Evolutionary conservation across 2,888 invertebrate genomes (phyloP), one percentile per base, ranked within the genome.

Genomic region (Odontothrips loti): DNA sequence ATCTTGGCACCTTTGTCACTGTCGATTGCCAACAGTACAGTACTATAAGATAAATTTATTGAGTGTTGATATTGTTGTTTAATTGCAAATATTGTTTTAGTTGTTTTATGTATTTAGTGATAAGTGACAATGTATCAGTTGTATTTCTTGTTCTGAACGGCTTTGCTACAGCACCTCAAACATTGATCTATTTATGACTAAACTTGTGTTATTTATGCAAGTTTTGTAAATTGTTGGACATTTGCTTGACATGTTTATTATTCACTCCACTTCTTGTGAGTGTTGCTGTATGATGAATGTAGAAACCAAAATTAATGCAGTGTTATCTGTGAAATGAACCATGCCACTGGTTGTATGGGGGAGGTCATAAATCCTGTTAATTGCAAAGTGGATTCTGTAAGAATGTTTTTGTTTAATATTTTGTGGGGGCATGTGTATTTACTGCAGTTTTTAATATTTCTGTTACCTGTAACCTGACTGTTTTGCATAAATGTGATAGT

Each of bases 1-100:
- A 79, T 88, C 89, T 85, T 93, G 93, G 75, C 93, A 93, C 86
- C 79, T 96, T 95, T 87, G 93, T 93, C 27, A 95, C 94, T 9
- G 91, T 94, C 34, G 93, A 94, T 84, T 95, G 95, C 87, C 93
- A 94, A 86, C 93, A 95, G 87, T 95, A 91, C 88, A 91, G 94
- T 81, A 95, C 94, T 80, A 93, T 96, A 85, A 91, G 96, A 88
- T 96, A 89, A 90, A 84, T 68, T 6, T 43, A 43, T 43, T 6
- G 34, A 43, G 34, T 43, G 34, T 43, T 43, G 2, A 43, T 43
- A 6, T n/a, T n/a, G n/a, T n/a, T n/a, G n/a, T n/a, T n/a, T n/a
- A 1, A 11, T 51, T 51, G 11, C 51, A 51, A 51, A 11, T 51
- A 17, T 51, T 51, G 17, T 51, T 1, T 51, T 51, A 15, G 10